Evolutionary conservation across 2,113 vertebrate genomes (phyloP), one percentile per base, ranked within the genome.

Genomic region (Ramphastos sulfuratus): DNA sequence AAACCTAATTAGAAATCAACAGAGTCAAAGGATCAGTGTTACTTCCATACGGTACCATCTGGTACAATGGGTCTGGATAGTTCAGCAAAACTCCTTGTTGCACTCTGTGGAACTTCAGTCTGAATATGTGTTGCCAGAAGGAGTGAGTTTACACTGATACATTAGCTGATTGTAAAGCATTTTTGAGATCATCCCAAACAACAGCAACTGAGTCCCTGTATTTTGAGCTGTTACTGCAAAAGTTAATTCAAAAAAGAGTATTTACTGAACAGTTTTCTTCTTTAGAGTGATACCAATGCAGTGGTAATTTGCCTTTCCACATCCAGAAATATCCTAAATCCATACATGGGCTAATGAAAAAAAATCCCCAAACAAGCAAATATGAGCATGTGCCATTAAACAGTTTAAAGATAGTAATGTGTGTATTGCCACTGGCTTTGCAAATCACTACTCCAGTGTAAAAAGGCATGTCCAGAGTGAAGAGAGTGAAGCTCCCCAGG

Each of bases 1-100:
- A 94, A 93, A 93, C 55, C 77, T 94, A 95, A 96, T 95, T 95
- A 92, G 76, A 94, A 96, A 95, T 87, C 85, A 95, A 90, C 54
- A 92, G 71, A 95, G 82, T 89, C 89, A 80, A 77, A 92, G 93
- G 94, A 94, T 96, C 91, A 94, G 91, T 87, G 69, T 61, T 93
- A 64, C 66, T 88, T 91, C 93, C 94, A 95, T 92, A 89, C 37
- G 5, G 86, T 94, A 94, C 95, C 94, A 97, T 97, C 93, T 97
- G 95, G 91, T 94, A 92, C 73, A 75, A 91, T 1, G 54, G 73
- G 42, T 83, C 80, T 63, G 79, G 76, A 81, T 2, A 66, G 66
- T 56, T 79, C 90, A 93, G 73, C 61, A 86, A 46, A 88, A 86
- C 50, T 87, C 56, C 79, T 16, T 21, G 1, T 2, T 65, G 15